Conservation (phyloP, 2,888 invertebrate species). For the Hirtodrosophila confusa region DNA sequence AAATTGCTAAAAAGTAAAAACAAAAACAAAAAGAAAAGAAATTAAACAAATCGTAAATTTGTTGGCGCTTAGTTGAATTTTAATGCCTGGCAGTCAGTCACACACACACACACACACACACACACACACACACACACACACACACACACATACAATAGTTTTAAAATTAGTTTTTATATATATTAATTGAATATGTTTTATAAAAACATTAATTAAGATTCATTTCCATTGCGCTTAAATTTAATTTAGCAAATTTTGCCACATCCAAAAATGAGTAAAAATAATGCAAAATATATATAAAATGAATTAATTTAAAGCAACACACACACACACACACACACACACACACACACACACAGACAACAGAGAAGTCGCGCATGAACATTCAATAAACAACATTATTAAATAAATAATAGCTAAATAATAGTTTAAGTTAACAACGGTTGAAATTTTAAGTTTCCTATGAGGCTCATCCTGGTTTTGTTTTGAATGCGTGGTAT, state of each 20-base stretch:
- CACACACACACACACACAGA: conserved; percentile 15
- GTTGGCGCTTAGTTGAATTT: conserved; percentile 26
- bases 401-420: conserved; percentile 55
- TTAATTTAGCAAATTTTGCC: conserved; percentile 60
- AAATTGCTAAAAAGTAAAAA: conserved; percentile 2
- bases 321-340: conserved; percentile 14
- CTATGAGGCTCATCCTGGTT: conserved; percentile 84
- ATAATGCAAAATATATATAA: conserved; percentile 19
- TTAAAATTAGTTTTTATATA: conserved; percentile 26
- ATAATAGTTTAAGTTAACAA: conserved; percentile 81
- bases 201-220: conserved; percentile 50
- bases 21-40: neutral
- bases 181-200: conserved; percentile 31
- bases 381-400: conserved; percentile 28
- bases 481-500: conserved; percentile 28
- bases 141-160: conserved; percentile 24
- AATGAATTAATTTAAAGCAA: conserved; percentile 5
- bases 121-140: conserved; percentile 24
- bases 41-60: conserved; percentile 5
- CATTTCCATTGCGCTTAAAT: conserved; percentile 53
- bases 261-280: conserved; percentile 42
- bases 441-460: conserved; percentile 83
- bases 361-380: conserved; percentile 5
- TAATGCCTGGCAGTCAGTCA: conserved; percentile 33
- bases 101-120: conserved; percentile 23